phyloP scores from a whole-genome alignment of 2,888 invertebrate species.

The Lypha dubia region DNA sequence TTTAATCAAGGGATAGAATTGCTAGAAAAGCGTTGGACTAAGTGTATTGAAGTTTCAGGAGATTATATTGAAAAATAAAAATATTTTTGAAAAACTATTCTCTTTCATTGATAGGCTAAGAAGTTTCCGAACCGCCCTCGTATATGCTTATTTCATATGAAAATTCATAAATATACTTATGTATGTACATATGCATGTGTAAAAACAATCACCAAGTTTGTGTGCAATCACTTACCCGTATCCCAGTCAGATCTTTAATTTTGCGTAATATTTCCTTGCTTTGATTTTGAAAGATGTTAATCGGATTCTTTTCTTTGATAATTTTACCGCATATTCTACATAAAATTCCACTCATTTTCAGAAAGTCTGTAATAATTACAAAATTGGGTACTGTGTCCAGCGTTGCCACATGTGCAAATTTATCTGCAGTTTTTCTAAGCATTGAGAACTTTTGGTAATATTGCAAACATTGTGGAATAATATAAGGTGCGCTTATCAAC shows the following conservation, averaged over 20 bases:
- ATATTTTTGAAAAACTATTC: too few relatives aligned
- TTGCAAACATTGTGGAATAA: too few relatives aligned
- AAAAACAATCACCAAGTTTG: not conserved
- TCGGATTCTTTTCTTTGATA: slow-evolving; percentile 19
- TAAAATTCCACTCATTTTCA: slow-evolving; percentile 53
- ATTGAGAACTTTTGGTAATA: too few relatives aligned
- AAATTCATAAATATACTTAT: not conserved
- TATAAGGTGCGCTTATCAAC: too few relatives aligned
- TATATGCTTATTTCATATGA: not conserved
- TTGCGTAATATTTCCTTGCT: slow-evolving; percentile 52
- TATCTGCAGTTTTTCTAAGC: too few relatives aligned
- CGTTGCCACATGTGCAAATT: too few relatives aligned
- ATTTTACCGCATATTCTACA: slow-evolving; percentile 65
- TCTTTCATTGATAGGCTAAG: too few relatives aligned
- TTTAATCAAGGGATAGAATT: too few relatives aligned
- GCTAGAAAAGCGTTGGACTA: too few relatives aligned
- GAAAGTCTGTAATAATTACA: not conserved
- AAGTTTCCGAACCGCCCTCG: not conserved
- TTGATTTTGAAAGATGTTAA: slow-evolving; percentile 66
- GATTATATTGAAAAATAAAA: too few relatives aligned
- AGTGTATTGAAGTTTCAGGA: too few relatives aligned
- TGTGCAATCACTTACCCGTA: slow-evolving; percentile 56
- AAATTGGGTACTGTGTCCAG: not conserved
- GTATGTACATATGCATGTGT: not conserved
- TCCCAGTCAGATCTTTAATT: slow-evolving; percentile 68